Evolutionary conservation across 1,140 invertebrate genomes (phyloP), one percentile per base, ranked within the genome.

Genomic region (Coenobita brevimanus): DNA sequence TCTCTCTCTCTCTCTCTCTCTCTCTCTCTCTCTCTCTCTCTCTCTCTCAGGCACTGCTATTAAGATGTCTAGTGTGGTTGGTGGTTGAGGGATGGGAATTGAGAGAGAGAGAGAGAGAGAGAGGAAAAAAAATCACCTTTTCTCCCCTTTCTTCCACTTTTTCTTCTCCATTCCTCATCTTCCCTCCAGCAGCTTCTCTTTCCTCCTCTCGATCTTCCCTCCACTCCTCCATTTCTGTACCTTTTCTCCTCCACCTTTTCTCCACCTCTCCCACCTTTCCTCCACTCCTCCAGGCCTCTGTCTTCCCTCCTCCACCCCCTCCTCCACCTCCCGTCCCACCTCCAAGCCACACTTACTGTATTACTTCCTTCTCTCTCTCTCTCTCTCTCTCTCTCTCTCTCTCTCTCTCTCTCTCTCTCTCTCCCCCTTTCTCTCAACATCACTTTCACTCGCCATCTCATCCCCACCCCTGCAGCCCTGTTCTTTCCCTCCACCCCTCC

Each of bases 51-150:
- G n/a, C 21, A 6, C 62, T 21, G n/a, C 67, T 38, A 38, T 21
- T 15, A 41, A 43, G 27, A 43, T n/a, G n/a, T n/a, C n/a, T n/a
- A n/a, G n/a, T n/a, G 21, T 27, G 3, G 67, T 17, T 30, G 4
- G 3, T 4, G 24, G 33, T 17, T 2, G 24, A 71, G 10, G 2
- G 54, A 24, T n/a, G n/a, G 76, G 33, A 54, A 30, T n/a, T 3
- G n/a, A 50, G n/a, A 46, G n/a, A 17, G 54, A 81, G 46, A 30
- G 41, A 62, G 50, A 81, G 46, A 17, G 46, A 60, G 78, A 57
- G n/a, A 54, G 62, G 13, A 27, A 80, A 38, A 30, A 79, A 54
- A 50, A 80, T 21, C 43, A 80, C 10, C 27, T 10, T 69, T 17
- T 69, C 13, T 30, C 8, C 27, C 13, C 27, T 69, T 17, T 69